These are phyloP conservation scores for Pyrrhosoma nymphula DNA, from an alignment of 2,888 invertebrate genomes.

Conservation along the genomic window DNA sequence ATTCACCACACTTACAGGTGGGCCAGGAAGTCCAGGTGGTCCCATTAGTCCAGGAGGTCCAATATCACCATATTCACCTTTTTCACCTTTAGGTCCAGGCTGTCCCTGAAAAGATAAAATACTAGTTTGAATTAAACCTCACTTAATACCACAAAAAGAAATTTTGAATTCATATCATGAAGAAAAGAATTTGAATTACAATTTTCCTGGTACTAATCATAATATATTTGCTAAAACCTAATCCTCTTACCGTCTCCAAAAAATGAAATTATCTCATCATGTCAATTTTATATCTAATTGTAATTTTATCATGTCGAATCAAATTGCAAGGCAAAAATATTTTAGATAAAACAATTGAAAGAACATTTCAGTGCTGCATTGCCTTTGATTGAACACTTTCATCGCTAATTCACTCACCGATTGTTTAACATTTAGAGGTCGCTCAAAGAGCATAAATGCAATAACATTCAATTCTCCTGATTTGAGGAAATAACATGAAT, in stretches of 20 bases:
- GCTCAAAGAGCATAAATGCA: too few relatives aligned
- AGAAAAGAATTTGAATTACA: background rate
- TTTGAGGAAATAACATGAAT: too few relatives aligned
- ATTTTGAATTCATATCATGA: background rate
- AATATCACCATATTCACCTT: slow-evolving; percentile 94
- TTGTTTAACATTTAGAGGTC: too few relatives aligned
- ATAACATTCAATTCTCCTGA: too few relatives aligned
- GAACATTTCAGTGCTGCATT: too few relatives aligned
- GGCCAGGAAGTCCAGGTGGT: slow-evolving; percentile 88
- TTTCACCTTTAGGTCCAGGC: slow-evolving; percentile 92
- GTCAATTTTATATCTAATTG: too few relatives aligned
- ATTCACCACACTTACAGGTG: slow-evolving; percentile 78
- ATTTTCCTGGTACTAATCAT: background rate
- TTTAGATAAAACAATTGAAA: too few relatives aligned
- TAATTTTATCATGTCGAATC: too few relatives aligned
- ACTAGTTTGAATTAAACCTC: slow-evolving; percentile 56
- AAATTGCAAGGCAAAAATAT: too few relatives aligned
- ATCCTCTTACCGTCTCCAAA: background rate
- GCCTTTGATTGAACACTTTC: too few relatives aligned
- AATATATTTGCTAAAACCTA: background rate
- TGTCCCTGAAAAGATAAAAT: slow-evolving; percentile 82
- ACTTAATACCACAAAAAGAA: background rate
- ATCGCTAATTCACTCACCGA: too few relatives aligned
- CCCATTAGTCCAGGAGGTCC: slow-evolving; percentile 97
- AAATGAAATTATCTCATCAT: background rate